Percentiles rank a stretch among this genome's conserved stretches.
These are phyloP conservation scores for Myotis davidii DNA, from an alignment of 2,113 vertebrate species.

Conservation along the genomic window DNA sequence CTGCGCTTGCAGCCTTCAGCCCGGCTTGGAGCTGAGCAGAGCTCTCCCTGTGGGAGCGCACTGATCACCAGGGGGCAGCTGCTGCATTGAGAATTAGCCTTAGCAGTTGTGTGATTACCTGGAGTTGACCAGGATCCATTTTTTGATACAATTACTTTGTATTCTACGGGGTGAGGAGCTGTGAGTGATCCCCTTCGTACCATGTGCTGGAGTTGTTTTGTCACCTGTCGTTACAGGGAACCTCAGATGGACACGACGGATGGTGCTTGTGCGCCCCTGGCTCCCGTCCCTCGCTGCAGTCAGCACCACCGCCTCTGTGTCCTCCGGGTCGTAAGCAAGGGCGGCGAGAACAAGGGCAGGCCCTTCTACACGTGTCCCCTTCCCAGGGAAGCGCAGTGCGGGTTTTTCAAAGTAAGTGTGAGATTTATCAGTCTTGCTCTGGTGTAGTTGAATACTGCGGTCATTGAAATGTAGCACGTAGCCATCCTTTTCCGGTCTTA, in stretches of 20 bases:
- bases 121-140: not conserved
- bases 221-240: conserved; percentile 81
- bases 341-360: conserved; percentile 93
- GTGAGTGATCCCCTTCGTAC: conserved; percentile 7
- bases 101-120: not conserved
- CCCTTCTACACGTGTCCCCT: conserved; percentile 92
- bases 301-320: conserved; percentile 86
- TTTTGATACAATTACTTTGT: not conserved
- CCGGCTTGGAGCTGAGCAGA: too few relatives aligned
- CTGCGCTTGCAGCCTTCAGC: too few relatives aligned
- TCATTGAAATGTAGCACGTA: not conserved
- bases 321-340: conserved; percentile 91
- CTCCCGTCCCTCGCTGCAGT: conserved; percentile 85
- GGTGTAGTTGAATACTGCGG: not conserved
- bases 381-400: conserved; percentile 88
- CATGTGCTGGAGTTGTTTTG: not conserved
- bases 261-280: not conserved
- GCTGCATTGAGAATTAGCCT: not conserved
- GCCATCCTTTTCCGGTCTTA: not conserved
- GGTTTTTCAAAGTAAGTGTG: conserved; percentile 92
- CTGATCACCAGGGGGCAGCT: too few relatives aligned
- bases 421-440: not conserved
- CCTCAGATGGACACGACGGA: conserved; percentile 62
- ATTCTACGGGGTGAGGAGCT: not conserved
- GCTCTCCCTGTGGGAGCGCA: too few relatives aligned